phyloP scores from a whole-genome alignment of 2,797 vertebrate species.

The Mareca strepera region DNA sequence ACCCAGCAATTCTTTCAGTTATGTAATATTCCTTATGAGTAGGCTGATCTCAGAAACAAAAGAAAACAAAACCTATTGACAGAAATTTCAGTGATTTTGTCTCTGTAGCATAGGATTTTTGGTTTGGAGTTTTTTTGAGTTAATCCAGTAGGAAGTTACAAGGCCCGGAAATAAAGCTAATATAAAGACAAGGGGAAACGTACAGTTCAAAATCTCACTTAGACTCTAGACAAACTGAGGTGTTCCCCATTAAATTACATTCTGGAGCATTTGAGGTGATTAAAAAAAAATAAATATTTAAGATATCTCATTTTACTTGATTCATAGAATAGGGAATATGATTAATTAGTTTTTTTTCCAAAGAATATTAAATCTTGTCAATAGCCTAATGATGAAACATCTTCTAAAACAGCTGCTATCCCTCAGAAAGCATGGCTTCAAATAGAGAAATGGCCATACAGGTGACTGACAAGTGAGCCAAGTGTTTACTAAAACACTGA shows the following conservation, averaged over 20 bases:
- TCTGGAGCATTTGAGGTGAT: not conserved
- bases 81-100: not conserved
- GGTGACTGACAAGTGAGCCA: not conserved
- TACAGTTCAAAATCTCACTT: not conserved
- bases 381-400: not conserved
- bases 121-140: not conserved
- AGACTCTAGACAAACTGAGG: not conserved
- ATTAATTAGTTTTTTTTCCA: not conserved
- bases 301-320: not conserved
- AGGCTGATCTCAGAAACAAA: not conserved
- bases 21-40: not conserved
- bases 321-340: not conserved
- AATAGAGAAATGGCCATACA: not conserved
- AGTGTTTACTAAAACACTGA: not conserved
- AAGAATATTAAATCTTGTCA: not conserved
- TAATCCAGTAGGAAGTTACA: not conserved
- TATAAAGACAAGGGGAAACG: not conserved
- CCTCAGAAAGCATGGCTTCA: not conserved
- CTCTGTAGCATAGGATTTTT: not conserved
- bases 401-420: not conserved
- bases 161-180: not conserved
- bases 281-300: not conserved
- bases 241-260: not conserved
- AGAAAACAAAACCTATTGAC: not conserved
- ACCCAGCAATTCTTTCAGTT: rapidly evolving